Evolutionary conservation across 2,888 invertebrate species (phyloP), one percentile per base, ranked within the genome.

Genomic region (Drosophila limbata): DNA sequence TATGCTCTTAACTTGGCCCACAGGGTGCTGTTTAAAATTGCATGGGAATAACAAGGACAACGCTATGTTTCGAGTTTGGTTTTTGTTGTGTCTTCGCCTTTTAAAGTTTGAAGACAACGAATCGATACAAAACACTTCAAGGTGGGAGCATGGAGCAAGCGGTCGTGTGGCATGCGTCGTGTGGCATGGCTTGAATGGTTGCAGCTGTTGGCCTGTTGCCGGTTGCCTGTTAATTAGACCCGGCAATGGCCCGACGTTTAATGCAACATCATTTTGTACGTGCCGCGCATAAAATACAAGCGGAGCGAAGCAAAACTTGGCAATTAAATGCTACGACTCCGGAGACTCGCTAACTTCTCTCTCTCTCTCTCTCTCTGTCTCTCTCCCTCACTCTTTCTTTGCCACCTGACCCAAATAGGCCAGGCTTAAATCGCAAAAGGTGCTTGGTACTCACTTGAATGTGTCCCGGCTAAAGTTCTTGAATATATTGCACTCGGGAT

Each of bases 401-500:
- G 11, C n/a, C 9, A 44, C 17, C n/a, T 62, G 39, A 39, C 39
- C 56, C 55, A 63, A 62, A 61, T 61, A 45, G 42, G 8, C 33
- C 11, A n/a, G 39, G 19, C 39, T 51, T 56, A 11, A 63, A 51
- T 40, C 33, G 61, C 55, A 35, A n/a, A 15, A 52, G 35, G 21
- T 25, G 21, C n/a, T 21, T 31, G 8, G 1, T 71, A 91, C 92
- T 93, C 88, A 93, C 93, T 94, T 94, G 91, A 94, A 95, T 77
- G 94, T 94, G 73, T 94, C 93, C 80, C 94, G 93, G 78, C 93
- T 94, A 84, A 96, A 94, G 84, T 95, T 95, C 79, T 95, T 94
- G 91, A 96, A 95, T 80, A 97, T 96, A 92, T 97, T 97, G 92
- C 96, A 96, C 89, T 96, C 96, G 61, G 96, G 95, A 89, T 96